Conservation (phyloP, 2,797 vertebrate genomes). For the Pseudochaenichthys georgianus region DNA sequence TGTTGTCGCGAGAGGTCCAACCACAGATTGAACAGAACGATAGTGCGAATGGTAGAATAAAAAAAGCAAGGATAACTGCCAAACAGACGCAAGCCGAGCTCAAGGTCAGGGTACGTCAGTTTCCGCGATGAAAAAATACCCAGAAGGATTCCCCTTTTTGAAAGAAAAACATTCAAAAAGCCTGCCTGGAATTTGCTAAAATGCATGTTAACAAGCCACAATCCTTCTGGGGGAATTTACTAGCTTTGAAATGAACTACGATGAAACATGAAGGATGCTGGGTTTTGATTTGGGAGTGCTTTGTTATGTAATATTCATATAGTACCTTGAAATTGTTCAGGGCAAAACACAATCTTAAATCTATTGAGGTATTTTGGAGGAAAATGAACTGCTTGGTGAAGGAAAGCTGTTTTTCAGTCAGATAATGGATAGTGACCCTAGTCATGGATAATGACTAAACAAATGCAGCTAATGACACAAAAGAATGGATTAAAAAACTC, state of each 20-base stretch:
- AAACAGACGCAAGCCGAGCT: conserved; percentile 15
- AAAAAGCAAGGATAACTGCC: not conserved
- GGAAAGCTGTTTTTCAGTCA: not conserved
- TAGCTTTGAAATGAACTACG: not conserved
- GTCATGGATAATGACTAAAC: conserved; percentile 13
- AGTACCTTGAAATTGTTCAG: conserved; percentile 1
- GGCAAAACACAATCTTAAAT: conserved; percentile 22
- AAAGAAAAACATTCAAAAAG: conserved; percentile 9
- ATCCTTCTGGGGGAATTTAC: not conserved
- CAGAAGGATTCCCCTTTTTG: not conserved
- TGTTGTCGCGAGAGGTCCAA: conserved; percentile 1
- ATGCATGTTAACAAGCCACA: conserved; percentile 8
- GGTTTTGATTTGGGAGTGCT: conserved; percentile 1
- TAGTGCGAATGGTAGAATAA: not conserved
- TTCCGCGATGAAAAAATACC: not conserved
- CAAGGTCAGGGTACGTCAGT: not conserved
- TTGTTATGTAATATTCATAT: not conserved
- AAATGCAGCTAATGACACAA: not conserved
- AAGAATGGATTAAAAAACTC: not conserved
- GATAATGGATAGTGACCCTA: not conserved
- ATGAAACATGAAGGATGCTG: conserved; percentile 11
- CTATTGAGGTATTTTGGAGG: conserved; percentile 14
- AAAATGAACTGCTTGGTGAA: conserved; percentile 9
- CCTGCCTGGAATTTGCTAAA: conserved; percentile 10
- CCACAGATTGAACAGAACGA: not conserved